Evolutionary conservation across 2,113 vertebrate genomes (phyloP), one percentile per base, ranked within the genome.

Genomic region (Conger conger): DNA sequence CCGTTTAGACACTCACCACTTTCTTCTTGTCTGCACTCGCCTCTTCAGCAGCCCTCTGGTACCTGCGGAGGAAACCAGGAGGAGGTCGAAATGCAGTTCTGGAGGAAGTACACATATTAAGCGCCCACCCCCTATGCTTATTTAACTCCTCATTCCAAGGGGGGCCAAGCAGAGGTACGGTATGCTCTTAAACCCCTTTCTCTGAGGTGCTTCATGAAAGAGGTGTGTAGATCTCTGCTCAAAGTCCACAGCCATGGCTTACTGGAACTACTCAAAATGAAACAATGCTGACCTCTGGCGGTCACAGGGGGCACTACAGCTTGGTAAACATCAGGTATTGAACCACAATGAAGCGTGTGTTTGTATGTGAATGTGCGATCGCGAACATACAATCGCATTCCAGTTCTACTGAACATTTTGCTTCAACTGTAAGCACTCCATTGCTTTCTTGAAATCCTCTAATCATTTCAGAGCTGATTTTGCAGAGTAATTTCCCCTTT

Each of bases 21-120:
- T 93, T 94, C 90, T 90, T 94, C 86, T 88, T 93, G 81, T 94
- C 93, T 60, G 84, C 54, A 11, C 40, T 92, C 4, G 90, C 90
- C 82, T 94, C 93, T 80, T 94, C 94, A 78, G 94, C 94, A 78
- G 95, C 94, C 87, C 92, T 88, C 90, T 95, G 94, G 86, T 95
- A 95, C 87, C 94, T 95, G 88, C 76, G 54, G 76, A 88, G 0
- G 36, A 87, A 16, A 45, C 27, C 23, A 63, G 18, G 33, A 4
- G 17, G 15, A 6, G 77, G 1, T 45, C 20, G 17, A 83, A 36
- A 68, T 76, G 1, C 50, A 23, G 68, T 4, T 81, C 36, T 81
- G 20, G 16, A 38, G 35, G 53, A 42, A 68, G 33, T 40, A n/a
- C 35, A 23, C 50, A 50, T 17, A 30, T 73, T 73, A 73, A 73